Percentiles rank a stretch among this genome's conserved stretches.
phyloP scores from a whole-genome alignment of 92 coral and sea anemone species.

The Galaxea fascicularis region DNA sequence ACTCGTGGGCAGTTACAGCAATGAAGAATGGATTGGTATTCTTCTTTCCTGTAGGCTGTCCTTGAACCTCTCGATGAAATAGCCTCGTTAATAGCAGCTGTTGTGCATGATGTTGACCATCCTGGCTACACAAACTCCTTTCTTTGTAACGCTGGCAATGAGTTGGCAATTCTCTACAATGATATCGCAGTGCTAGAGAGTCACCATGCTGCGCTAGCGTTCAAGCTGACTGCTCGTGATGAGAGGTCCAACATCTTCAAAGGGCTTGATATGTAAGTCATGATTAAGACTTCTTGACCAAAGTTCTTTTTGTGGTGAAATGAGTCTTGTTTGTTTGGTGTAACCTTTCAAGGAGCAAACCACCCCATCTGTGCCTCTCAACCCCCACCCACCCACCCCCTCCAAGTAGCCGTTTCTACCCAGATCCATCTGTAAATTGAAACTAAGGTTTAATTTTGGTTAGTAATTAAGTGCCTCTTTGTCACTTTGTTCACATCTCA shows the following conservation, averaged over 20 bases:
- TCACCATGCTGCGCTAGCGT: constrained; percentile 97
- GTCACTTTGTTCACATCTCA: no score
- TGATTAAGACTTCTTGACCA: no score
- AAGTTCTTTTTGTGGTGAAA: not conserved
- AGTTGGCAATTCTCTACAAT: constrained; percentile 94
- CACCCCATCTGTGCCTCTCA: no score
- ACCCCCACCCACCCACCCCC: no score
- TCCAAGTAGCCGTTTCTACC: no score
- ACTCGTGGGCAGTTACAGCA: not conserved
- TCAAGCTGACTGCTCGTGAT: constrained; percentile 92
- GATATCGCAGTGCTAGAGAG: constrained; percentile 99
- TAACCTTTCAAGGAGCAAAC: no score
- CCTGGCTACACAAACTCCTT: constrained; percentile 99
- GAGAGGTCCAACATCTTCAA: constrained; percentile 93
- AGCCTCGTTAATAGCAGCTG: constrained; percentile 97
- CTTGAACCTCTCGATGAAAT: constrained; percentile 97
- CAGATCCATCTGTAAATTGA: no score
- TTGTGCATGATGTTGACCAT: constrained; percentile 98
- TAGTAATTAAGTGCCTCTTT: no score
- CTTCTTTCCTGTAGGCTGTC: constrained; percentile 72
- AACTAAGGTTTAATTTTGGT: no score
- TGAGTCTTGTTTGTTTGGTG: no score
- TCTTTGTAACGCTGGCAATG: constrained; percentile 94
- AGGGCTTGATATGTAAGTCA: constrained; percentile 92
- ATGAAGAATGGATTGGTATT: not conserved